Percentiles rank a stretch among this genome's conserved stretches.
Evolutionary conservation across 2,797 vertebrate species (phyloP).

Genomic region (Melanotaenia parkinsoni): DNA sequence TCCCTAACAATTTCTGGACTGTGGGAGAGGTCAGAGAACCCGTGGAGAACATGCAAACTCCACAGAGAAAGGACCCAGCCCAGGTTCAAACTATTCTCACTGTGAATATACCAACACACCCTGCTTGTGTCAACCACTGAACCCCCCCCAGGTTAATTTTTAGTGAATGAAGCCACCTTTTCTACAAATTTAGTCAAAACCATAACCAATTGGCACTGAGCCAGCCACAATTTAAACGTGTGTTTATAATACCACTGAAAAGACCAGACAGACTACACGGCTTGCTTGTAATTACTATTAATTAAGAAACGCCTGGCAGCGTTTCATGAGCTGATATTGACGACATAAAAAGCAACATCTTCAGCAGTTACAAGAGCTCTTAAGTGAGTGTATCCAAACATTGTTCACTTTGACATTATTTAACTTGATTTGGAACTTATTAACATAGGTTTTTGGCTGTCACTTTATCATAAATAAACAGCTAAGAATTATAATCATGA

Average conservation of each 20-base stretch:
- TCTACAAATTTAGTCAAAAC: constrained; percentile 1
- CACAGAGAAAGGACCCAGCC: too few species aligned
- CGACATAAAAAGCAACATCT: constrained; percentile 34
- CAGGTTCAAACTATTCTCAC: background rate
- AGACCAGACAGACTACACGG: constrained; percentile 35
- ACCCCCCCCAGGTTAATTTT: background rate
- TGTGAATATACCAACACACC: too few species aligned
- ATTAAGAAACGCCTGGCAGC: constrained; percentile 52
- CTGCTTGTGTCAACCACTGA: too few species aligned
- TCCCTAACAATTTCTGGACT: too few species aligned
- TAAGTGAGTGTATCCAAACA: constrained; percentile 20
- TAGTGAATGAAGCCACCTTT: background rate
- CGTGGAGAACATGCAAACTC: background rate
- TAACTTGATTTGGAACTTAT: constrained; percentile 20
- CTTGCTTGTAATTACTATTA: constrained; percentile 30
- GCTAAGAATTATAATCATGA: constrained; percentile 15
- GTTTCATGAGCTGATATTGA: constrained; percentile 42
- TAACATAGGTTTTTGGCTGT: constrained; percentile 20
- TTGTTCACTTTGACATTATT: constrained; percentile 35
- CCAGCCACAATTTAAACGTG: constrained; percentile 17
- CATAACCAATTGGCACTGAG: constrained; percentile 1
- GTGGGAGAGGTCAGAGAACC: too few species aligned
- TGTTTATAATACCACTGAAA: constrained; percentile 37
- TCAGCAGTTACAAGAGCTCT: constrained; percentile 21
- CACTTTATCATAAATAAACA: constrained; percentile 31